Conservation (phyloP, 2,113 vertebrate genomes). For the Myrmecophaga tridactyla region DNA sequence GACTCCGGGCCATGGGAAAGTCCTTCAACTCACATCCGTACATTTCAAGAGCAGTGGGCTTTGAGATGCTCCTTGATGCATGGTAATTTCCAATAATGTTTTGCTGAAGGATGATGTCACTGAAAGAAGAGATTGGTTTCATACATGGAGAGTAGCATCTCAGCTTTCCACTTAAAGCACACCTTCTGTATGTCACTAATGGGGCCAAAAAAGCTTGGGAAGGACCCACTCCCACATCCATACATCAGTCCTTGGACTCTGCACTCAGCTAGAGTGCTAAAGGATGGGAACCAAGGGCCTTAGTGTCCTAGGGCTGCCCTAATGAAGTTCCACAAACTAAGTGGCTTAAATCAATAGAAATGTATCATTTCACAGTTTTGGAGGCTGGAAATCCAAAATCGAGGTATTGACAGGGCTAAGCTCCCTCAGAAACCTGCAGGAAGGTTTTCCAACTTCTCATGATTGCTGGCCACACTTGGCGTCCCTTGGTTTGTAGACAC, state of each 20-base stretch:
- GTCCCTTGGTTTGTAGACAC: too few species aligned
- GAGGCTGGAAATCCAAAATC: too few species aligned
- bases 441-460: too few species aligned
- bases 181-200: neutral
- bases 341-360: too few species aligned
- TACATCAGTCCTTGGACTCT: neutral
- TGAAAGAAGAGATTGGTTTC: neutral
- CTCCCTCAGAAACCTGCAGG: too few species aligned
- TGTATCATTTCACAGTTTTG: too few species aligned
- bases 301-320: too few species aligned
- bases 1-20: neutral
- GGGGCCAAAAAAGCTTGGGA: neutral
- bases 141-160: neutral
- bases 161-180: neutral
- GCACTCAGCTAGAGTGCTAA: neutral
- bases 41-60: neutral
- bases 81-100: neutral
- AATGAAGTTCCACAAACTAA: too few species aligned
- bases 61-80: neutral
- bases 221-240: neutral
- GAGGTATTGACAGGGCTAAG: too few species aligned
- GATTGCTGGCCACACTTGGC: too few species aligned
- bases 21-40: neutral
- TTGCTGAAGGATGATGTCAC: neutral
- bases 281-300: neutral